Percentiles rank a stretch among this genome's conserved stretches.
Conservation (phyloP, 2,888 invertebrate genomes). For the Campoplex capitator region DNA sequence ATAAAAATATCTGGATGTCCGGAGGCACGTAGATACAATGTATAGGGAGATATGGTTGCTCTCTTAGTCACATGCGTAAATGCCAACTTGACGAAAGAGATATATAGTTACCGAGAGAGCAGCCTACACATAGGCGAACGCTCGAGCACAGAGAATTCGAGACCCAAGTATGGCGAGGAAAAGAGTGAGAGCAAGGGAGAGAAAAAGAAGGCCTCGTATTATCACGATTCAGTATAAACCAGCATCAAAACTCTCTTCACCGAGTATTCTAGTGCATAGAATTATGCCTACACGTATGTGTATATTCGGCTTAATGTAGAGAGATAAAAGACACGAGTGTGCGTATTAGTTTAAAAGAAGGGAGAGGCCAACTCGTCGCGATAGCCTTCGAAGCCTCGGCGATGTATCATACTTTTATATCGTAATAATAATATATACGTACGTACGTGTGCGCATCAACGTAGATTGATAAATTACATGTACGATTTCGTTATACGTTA, state of each 20-base stretch:
- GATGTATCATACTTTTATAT: conserved; percentile 41
- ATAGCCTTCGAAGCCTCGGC: conserved; percentile 57
- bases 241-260: conserved; percentile 16
- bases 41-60: conserved; percentile 31
- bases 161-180: conserved; percentile 68
- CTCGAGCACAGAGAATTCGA: conserved; percentile 63
- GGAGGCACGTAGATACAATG: conserved; percentile 45
- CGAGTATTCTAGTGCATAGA: conserved; percentile 2
- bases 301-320: too few relatives aligned
- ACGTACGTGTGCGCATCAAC: not conserved
- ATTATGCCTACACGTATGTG: conserved; percentile 28
- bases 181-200: conserved; percentile 18
- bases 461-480: not conserved
- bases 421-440: conserved; percentile 16
- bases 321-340: not conserved
- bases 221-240: conserved; percentile 46
- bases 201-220: conserved; percentile 52
- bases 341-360: conserved; percentile 38
- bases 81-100: conserved; percentile 45
- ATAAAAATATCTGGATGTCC: conserved; percentile 54
- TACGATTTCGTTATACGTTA: not conserved
- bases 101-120: conserved; percentile 14
- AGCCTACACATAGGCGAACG: conserved; percentile 50
- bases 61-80: conserved; percentile 69
- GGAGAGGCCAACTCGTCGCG: conserved; percentile 59